These are phyloP conservation scores for Tachina fera DNA, from an alignment of 2,888 invertebrate species.

Conservation along the genomic window DNA sequence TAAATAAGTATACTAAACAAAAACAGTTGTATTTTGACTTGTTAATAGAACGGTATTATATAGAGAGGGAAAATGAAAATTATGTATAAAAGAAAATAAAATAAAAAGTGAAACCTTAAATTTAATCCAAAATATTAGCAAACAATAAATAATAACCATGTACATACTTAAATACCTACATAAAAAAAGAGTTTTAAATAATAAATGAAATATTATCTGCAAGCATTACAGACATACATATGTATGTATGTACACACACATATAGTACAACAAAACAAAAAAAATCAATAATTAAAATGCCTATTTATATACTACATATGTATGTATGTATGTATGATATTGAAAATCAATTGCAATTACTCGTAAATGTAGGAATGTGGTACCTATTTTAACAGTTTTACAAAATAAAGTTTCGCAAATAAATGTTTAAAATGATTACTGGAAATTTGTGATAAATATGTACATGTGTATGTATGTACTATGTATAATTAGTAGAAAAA, in stretches of 20 bases:
- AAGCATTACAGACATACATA: not conserved
- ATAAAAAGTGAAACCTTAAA: slow-evolving; percentile 64
- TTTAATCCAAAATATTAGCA: slow-evolving; percentile 26
- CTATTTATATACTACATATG: not conserved
- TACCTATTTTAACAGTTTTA: not conserved
- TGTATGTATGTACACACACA: not conserved
- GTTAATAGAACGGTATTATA: slow-evolving; percentile 52
- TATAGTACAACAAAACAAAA: too few species aligned
- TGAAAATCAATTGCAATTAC: not conserved
- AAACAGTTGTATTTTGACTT: slow-evolving; percentile 63
- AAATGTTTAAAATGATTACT: not conserved
- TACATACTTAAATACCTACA: not conserved
- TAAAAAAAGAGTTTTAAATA: not conserved
- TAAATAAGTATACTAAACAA: slow-evolving; percentile 9
- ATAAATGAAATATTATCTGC: not conserved
- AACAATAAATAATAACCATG: slow-evolving; percentile 13
- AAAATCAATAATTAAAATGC: too few species aligned
- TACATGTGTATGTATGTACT: not conserved
- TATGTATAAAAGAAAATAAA: slow-evolving; percentile 29
- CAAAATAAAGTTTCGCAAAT: slow-evolving; percentile 1
- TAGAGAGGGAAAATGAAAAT: not conserved
- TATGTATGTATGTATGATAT: not conserved
- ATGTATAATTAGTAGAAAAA: not conserved
- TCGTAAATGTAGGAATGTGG: not conserved
- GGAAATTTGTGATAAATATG: not conserved